Base-by-base conservation (phyloP, 2,113 vertebrate species). In the Malurus alboscapulatus region DNA sequence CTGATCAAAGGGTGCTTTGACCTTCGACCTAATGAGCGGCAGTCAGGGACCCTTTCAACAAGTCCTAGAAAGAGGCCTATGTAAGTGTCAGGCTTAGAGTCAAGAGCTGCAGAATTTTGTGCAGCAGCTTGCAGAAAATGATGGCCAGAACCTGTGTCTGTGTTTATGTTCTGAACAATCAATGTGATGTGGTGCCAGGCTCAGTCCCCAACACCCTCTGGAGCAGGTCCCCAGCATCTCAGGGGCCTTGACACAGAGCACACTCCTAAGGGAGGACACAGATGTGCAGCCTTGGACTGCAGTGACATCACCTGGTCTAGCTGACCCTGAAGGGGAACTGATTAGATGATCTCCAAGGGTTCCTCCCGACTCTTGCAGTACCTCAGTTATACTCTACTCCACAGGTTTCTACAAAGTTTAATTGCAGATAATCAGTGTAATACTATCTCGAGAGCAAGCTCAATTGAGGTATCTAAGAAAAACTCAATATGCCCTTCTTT, bases 201-300 rank as follows among this genome's bases (percentile, higher is more conserved):
- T 72, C 47, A 36, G 36, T 36, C 36, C 36, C 36, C 36, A 71
- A 47, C 26, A 73, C 19, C 19, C n/a, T 42, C 74, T 38, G 42
- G 22, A 58, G 36, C 57, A 84, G 22, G 16, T 58, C 17, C 4
- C 14, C 48, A 36, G 26, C 11, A 66, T 12, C 62, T 44, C 6
- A 74, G 48, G 62, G 32, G 18, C 26, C 19, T 24, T 55, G 22
- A 51, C 47, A 24, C 16, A 53, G 15, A 34, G 5, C 14, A 8
- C 0, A 0, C 8, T 67, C n/a, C 16, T 25, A 34, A 18, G 18
- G 7, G 4, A 53, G 11, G 11, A 65, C 10, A 66, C 6, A 57
- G 17, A 25, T 2, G 4, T 22, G n/a, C 26, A 74, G 2, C 65
- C 45, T 51, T 42, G 22, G 55, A 66, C 26, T 73, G 42, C 44